phyloP scores from a whole-genome alignment of 35 echinoderm and acorn worm species.

The Lytechinus pictus region DNA sequence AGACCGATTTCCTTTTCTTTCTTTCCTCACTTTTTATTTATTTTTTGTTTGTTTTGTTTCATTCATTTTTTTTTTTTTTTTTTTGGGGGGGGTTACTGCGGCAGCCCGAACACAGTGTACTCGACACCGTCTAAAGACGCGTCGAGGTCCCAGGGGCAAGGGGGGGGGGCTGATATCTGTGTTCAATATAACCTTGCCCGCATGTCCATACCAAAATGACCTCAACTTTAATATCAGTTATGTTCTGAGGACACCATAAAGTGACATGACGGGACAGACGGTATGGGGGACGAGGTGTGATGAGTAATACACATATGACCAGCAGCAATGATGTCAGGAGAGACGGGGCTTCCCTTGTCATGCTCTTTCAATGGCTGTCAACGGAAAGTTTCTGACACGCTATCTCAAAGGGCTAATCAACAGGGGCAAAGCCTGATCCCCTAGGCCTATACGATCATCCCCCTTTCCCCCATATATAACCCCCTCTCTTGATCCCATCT shows the following conservation, averaged over 20 bases:
- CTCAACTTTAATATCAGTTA: background rate
- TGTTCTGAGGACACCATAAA: background rate
- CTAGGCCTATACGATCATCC: background rate
- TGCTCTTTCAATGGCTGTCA: background rate
- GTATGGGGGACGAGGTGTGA: background rate
- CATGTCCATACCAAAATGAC: too few relatives aligned
- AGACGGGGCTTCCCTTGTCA: background rate
- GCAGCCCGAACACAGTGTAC: too few relatives aligned
- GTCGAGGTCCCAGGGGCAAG: too few relatives aligned
- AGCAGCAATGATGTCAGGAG: background rate
- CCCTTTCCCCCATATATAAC: background rate
- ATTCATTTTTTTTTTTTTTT: background rate
- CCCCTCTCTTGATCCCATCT: background rate
- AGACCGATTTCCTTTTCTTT: too few relatives aligned
- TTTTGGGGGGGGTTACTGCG: background rate
- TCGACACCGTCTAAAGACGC: too few relatives aligned
- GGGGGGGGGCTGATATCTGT: background rate
- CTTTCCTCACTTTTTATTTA: too few relatives aligned
- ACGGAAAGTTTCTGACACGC: background rate
- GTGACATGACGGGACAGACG: background rate
- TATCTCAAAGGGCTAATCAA: background rate
- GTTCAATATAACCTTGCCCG: background rate
- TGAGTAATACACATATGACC: background rate
- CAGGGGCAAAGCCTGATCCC: background rate
- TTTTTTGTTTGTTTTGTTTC: too few relatives aligned